Evolutionary conservation across 1,140 invertebrate species (phyloP).

Genomic region (Habropoda laboriosa): DNA sequence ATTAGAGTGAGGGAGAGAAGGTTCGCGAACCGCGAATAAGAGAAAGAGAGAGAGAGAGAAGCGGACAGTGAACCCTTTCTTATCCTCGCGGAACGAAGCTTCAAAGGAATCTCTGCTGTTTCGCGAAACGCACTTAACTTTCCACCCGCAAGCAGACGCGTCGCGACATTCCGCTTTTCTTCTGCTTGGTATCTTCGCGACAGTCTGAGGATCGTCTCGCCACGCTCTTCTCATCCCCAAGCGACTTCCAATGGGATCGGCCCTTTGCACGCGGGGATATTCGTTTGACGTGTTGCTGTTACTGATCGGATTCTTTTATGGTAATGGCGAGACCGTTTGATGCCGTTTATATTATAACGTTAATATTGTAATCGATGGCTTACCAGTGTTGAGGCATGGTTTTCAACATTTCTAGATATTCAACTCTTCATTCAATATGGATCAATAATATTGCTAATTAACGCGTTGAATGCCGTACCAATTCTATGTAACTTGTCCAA

Average conservation of each 20-base stretch:
- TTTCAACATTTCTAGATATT: no score
- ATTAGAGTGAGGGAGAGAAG: constrained; percentile 49
- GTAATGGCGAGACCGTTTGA: no score
- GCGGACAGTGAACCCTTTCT: constrained; percentile 60
- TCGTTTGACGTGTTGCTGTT: neutral
- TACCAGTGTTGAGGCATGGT: no score
- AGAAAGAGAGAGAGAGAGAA: neutral
- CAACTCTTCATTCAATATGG: no score
- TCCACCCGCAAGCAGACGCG: constrained; percentile 49
- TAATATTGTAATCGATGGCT: no score
- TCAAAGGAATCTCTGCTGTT: constrained; percentile 60
- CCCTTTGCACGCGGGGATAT: neutral
- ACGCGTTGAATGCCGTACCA: no score
- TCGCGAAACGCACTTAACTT: constrained; percentile 60
- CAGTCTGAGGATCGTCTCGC: constrained; percentile 48
- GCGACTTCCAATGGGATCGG: constrained; percentile 13
- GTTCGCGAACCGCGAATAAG: neutral
- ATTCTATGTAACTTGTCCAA: no score
- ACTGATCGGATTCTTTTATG: neutral
- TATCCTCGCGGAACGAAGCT: constrained; percentile 47
- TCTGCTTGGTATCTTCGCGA: constrained; percentile 19
- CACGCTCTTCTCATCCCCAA: constrained; percentile 51
- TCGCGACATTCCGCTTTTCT: constrained; percentile 40
- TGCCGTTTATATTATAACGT: no score
- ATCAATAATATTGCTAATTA: no score